phyloP scores from a whole-genome alignment of 2,888 invertebrate genomes.

The Drosophila robusta region DNA sequence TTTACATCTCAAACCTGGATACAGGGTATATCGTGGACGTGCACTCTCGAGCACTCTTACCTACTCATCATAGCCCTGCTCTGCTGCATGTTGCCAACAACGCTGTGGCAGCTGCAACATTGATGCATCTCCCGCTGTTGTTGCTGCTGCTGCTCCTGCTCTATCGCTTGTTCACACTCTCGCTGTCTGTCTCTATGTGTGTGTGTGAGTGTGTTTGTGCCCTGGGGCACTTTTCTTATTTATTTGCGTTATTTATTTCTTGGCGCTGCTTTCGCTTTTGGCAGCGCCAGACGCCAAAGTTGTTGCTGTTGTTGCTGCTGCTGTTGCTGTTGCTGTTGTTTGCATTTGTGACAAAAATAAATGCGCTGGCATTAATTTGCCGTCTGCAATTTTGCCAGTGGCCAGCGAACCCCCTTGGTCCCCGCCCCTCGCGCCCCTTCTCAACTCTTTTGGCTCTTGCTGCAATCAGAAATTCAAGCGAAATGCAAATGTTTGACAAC shows the following conservation, averaged over 20 bases:
- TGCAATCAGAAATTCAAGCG: slow-evolving; percentile 78
- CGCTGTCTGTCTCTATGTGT: slow-evolving; percentile 21
- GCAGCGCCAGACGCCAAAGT: slow-evolving; percentile 71
- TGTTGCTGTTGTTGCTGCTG: slow-evolving; percentile 27
- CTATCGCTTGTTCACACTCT: slow-evolving; percentile 52
- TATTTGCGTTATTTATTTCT: slow-evolving; percentile 79
- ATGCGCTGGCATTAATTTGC: slow-evolving; percentile 78
- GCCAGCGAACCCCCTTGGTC: slow-evolving; percentile 43
- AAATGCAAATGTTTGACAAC: slow-evolving; percentile 78
- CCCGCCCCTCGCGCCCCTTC: background rate
- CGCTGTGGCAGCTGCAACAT: slow-evolving; percentile 44
- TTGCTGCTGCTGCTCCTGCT: slow-evolving; percentile 9
- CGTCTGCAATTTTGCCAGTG: slow-evolving; percentile 78
- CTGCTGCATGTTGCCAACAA: slow-evolving; percentile 25
- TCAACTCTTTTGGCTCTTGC: slow-evolving; percentile 28
- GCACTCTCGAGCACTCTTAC: background rate
- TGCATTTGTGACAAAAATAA: slow-evolving; percentile 79
- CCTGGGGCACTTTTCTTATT: slow-evolving; percentile 78
- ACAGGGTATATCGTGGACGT: background rate
- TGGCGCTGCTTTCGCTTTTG: slow-evolving; percentile 79
- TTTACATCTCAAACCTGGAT: background rate
- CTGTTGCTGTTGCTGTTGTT: slow-evolving; percentile 60
- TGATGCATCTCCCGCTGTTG: slow-evolving; percentile 35
- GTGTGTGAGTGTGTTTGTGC: slow-evolving; percentile 34
- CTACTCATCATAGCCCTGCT: slow-evolving; percentile 55